Base-by-base conservation (phyloP, 2,888 invertebrate genomes). In the Parelbella ahira region DNA sequence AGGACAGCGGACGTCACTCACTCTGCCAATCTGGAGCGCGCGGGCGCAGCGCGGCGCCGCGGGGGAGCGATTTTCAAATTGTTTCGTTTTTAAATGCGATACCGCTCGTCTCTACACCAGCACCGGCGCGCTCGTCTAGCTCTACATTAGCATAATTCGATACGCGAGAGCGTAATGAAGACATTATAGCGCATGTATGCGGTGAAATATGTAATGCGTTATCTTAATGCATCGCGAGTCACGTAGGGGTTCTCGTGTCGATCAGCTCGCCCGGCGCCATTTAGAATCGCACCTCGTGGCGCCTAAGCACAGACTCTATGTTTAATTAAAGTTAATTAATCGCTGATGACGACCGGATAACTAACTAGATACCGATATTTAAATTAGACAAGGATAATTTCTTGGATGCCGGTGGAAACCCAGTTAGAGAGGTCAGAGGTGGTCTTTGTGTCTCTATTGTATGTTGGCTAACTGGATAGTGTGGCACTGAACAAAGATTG, bases 1-100 rank as follows among this genome's bases (percentile, higher is more conserved):
- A 75, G 84, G 84, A 83, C 81, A 70, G 84, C 74, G 68, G 62
- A 81, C 84, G 87, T 87, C 86, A 86, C 82, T 86, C 87, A 80
- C 67, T 74, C 76, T 79, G 84, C 81, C 81, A 79, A 84, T 84
- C 82, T 69, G 73, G 70, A n/a, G 63, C 58, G 60, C 47, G 62
- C 51, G 54, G 56, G 48, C 61, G 73, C 78, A 65, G 72, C 73
- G 67, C 68, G 53, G 63, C 83, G 52, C 83, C 61, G 72, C 84
- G 75, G 86, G 86, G 80, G 84, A n/a, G 75, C 68, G 65, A 72
- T 69, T 72, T 73, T 71, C 60, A 72, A 79, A 77, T 63, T 69
- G 69, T 70, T 72, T 63, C 65, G 20, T 27, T 42, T 38, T 44
- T 33, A 12, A 53, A 51, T 51, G 42, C 46, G 15, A 66, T 73